Base-by-base conservation (phyloP, 2,113 vertebrate species). In the Camelus bactrianus region DNA sequence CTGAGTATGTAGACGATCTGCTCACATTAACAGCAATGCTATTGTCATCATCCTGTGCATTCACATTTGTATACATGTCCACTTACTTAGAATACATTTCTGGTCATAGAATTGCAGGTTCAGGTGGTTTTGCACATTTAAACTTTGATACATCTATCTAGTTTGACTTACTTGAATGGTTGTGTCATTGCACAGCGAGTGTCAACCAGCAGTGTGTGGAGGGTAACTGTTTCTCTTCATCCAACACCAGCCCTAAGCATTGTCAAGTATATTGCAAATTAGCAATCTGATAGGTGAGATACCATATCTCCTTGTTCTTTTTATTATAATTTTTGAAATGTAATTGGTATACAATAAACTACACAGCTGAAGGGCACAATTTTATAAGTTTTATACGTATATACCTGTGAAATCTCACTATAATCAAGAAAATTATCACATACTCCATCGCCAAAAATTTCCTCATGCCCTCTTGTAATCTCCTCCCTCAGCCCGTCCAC, bases 121-220 rank as follows among this genome's bases (percentile, higher is more conserved):
- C 50, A 52, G 11, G 42, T 73, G 12, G 16, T 79, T 85, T 73
- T 89, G 19, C 35, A 72, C 38, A 65, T 89, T 77, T 84, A 79
- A 77, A 79, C 28, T 83, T 79, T 73, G 56, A 50, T 79, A 12
- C 50, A 95, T 50, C 38, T 79, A 72, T 84, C 48, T 86, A 96
- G 24, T 10, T 28, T 54, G 58, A 95, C 35, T 85, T 56, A 48
- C 26, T 79, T 85, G 19, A 85, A 67, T 73, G 50, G 28, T 60
- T 89, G 42, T 72, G 54, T 46, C 60, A 26, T 79, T 92, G 64
- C 28, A 88, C 77, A 19, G 20, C 72, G 94, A 42, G 19, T 79
- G 89, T 77, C 54, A 92, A 92, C 28, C 28, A 83, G 77, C 24
- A 83, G 30, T 48, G 60, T 79, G 35, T 64, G 30, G 22, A 89